phyloP scores from a whole-genome alignment of 1,140 invertebrate species.

The Drosophila nasuta region DNA sequence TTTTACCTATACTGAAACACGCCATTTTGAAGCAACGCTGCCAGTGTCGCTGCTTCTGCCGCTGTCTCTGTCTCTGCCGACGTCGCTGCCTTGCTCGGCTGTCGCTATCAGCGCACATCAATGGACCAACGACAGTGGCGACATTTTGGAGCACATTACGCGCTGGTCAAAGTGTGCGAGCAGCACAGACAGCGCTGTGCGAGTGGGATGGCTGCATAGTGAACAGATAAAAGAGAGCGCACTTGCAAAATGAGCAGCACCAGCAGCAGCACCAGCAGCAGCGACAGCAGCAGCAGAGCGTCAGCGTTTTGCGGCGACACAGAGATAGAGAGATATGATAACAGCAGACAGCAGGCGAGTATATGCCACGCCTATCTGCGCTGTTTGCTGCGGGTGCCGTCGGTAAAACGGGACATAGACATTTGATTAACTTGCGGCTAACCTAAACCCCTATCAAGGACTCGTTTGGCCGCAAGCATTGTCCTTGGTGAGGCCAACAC shows the following conservation, averaged over 20 bases:
- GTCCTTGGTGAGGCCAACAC: conserved; percentile 64
- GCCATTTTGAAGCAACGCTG: conserved; percentile 66
- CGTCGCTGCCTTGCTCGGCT: conserved; percentile 37
- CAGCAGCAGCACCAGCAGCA: conserved; percentile 46
- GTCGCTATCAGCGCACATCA: conserved; percentile 78
- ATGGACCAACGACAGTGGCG: conserved; percentile 80
- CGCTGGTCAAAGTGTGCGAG: conserved; percentile 67
- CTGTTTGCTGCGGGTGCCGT: conserved; percentile 27
- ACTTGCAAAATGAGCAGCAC: conserved; percentile 67
- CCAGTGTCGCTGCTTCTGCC: conserved; percentile 3
- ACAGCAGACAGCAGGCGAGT: conserved; percentile 25
- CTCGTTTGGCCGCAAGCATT: conserved; percentile 61
- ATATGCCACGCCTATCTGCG: conserved; percentile 60
- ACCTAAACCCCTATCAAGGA: conserved; percentile 71
- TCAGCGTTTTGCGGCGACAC: conserved; percentile 47
- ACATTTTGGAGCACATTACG: conserved; percentile 81
- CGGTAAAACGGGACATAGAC: conserved; percentile 22
- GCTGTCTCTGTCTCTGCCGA: not conserved
- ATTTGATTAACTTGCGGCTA: conserved; percentile 52
- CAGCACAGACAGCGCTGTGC: conserved; percentile 31
- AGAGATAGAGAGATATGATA: conserved; percentile 61
- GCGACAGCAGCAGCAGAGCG: conserved; percentile 37
- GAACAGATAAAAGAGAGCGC: conserved; percentile 64
- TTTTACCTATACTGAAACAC: conserved; percentile 38
- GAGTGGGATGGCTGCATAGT: conserved; percentile 63